Conservation (phyloP, 1,140 invertebrate genomes). For the Sitobion miscanthi region DNA sequence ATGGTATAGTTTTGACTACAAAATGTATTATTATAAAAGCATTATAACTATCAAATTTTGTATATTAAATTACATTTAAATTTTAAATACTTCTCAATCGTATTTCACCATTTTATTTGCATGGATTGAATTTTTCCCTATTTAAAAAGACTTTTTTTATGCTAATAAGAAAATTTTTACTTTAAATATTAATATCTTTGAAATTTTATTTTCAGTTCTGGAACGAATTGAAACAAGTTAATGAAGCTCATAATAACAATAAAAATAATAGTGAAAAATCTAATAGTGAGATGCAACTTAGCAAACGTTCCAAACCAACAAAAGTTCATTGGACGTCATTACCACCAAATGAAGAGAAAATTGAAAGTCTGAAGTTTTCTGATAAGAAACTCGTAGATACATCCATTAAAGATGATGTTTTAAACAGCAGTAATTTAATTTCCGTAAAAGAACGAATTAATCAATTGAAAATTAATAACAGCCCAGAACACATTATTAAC, state of each 20-base stretch:
- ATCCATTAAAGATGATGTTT: slow-evolving; percentile 50
- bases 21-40: neutral
- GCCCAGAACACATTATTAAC: slow-evolving; percentile 59
- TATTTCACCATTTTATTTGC: slow-evolving; percentile 38
- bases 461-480: slow-evolving; percentile 57
- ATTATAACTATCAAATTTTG: neutral
- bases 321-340: slow-evolving; percentile 51
- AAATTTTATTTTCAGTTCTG: slow-evolving; percentile 67
- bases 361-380: neutral
- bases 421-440: slow-evolving; percentile 49
- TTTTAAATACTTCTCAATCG: slow-evolving; percentile 12
- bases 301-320: slow-evolving; percentile 49
- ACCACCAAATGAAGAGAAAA: slow-evolving; percentile 52
- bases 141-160: neutral
- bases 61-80: neutral
- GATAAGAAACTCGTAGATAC: slow-evolving; percentile 13
- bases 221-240: slow-evolving; percentile 68
- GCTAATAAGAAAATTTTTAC: neutral
- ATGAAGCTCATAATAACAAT: slow-evolving; percentile 59
- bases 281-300: slow-evolving; percentile 58
- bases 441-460: slow-evolving; percentile 58
- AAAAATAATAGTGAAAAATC: slow-evolving; percentile 58
- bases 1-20: neutral
- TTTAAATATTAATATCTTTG: neutral
- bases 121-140: slow-evolving; percentile 46